Evolutionary conservation across 2,797 vertebrate genomes (phyloP).

Genomic region (Mycteria americana): DNA sequence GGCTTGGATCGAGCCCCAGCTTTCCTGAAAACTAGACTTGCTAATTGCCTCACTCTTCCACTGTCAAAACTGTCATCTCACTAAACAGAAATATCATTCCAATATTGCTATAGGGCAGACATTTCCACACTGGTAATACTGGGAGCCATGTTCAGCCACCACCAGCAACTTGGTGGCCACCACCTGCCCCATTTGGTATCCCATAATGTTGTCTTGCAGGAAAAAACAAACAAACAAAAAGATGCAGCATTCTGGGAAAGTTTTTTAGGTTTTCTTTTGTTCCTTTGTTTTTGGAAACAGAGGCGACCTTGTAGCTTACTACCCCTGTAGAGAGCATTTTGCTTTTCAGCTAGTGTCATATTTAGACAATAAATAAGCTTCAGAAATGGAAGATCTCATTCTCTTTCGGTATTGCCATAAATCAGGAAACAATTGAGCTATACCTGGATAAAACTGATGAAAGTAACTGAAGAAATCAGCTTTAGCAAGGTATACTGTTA

Average conservation of each 20-base stretch:
- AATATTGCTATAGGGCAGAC: not conserved
- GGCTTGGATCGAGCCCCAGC: not conserved
- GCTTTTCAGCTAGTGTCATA: not conserved
- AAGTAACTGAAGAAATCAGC: not conserved
- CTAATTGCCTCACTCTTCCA: conserved; percentile 27
- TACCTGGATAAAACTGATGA: not conserved
- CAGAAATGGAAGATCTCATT: not conserved
- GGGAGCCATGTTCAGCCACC: not conserved
- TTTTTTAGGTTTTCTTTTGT: not conserved
- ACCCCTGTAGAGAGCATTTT: not conserved
- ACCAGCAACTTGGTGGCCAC: not conserved
- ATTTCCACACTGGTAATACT: not conserved
- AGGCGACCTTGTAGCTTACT: not conserved
- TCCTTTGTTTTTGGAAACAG: not conserved
- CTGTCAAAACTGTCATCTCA: not conserved
- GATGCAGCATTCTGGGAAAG: not conserved
- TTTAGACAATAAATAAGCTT: not conserved
- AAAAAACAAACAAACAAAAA: no score
- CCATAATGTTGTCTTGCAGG: not conserved
- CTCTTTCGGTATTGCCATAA: not conserved
- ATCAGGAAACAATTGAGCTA: not conserved
- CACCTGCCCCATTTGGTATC: not conserved
- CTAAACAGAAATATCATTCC: not conserved
- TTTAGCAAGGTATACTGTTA: not conserved
- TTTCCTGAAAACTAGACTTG: conserved; percentile 48